phyloP scores from a whole-genome alignment of 2,888 invertebrate species.

The Strigamia maritima region DNA sequence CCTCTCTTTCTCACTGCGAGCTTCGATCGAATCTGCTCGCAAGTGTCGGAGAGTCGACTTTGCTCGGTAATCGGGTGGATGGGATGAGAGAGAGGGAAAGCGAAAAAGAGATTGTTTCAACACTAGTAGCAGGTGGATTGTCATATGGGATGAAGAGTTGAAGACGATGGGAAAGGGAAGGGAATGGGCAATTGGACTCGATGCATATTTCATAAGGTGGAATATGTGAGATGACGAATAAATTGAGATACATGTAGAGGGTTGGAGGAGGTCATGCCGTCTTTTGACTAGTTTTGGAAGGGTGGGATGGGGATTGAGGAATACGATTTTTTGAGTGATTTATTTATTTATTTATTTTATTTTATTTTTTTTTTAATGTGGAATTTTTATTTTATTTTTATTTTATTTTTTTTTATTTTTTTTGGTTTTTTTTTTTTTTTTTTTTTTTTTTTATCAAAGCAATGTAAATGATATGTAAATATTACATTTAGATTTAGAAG shows the following conservation, averaged over 20 bases:
- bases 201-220: conserved; percentile 15
- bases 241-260: neutral
- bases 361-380: too few relatives aligned
- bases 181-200: conserved; percentile 22
- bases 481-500: too few relatives aligned
- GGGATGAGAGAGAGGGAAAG: neutral
- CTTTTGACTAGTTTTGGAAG: neutral
- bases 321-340: too few relatives aligned
- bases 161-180: neutral
- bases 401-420: too few relatives aligned
- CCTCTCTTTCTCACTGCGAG: neutral
- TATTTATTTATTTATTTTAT: too few relatives aligned
- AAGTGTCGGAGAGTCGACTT: conserved; percentile 27
- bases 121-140: conserved; percentile 11
- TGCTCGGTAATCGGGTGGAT: conserved; percentile 7
- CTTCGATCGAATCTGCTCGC: conserved; percentile 24
- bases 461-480: too few relatives aligned
- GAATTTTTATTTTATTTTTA: neutral
- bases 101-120: neutral
- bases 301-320: too few relatives aligned
- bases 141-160: neutral
- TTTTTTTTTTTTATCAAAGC: too few relatives aligned
- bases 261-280: neutral
- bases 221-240: neutral
- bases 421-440: too few relatives aligned